These are phyloP conservation scores for Suncus etruscus DNA, from an alignment of 2,113 vertebrate genomes.

Conservation along the genomic window DNA sequence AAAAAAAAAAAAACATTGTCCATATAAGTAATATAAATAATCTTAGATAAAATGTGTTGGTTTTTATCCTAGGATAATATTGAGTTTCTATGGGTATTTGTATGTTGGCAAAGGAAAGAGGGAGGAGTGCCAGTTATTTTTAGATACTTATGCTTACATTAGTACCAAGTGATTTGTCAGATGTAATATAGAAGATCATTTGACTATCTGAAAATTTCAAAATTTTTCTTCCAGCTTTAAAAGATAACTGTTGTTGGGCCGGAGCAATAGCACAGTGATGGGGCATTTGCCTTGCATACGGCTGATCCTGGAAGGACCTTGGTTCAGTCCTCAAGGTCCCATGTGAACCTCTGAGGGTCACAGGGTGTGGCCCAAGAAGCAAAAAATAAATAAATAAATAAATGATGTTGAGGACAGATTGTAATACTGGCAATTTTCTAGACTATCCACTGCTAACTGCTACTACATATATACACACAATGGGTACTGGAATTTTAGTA, in stretches of 20 bases:
- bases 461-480: background rate
- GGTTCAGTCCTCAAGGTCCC: too few species aligned
- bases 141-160: constrained; percentile 62
- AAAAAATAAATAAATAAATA: too few species aligned
- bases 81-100: constrained; percentile 78
- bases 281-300: too few species aligned
- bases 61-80: constrained; percentile 80
- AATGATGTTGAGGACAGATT: background rate
- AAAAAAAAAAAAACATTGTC: constrained; percentile 69
- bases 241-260: too few species aligned
- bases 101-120: constrained; percentile 64
- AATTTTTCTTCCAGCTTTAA: background rate
- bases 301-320: too few species aligned
- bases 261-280: too few species aligned
- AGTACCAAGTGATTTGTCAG: constrained; percentile 74
- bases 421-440: background rate
- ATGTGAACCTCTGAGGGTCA: background rate
- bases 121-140: constrained; percentile 69
- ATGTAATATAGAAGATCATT: constrained; percentile 36
- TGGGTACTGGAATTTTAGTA: background rate
- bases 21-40: constrained; percentile 78
- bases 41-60: constrained; percentile 78
- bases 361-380: too few species aligned
- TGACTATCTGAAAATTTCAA: constrained; percentile 14
- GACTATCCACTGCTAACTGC: too few species aligned